Evolutionary conservation across 2,888 invertebrate species (phyloP), one percentile per base, ranked within the genome.

Genomic region (Drosophila kambysellisi): DNA sequence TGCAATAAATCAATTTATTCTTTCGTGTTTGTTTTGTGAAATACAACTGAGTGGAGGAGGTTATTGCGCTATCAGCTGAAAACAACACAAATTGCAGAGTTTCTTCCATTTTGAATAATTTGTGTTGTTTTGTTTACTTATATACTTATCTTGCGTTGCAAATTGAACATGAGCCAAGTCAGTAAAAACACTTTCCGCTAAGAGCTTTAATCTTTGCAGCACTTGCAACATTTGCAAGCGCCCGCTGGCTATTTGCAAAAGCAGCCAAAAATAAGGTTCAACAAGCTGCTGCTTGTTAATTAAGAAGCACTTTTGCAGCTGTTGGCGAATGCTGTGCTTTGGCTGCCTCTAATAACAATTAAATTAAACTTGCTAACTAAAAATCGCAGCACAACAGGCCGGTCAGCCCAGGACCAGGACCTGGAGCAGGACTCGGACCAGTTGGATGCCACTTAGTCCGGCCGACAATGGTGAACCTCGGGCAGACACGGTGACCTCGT

Each of bases 271-370:
- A 61, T 37, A 35, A 59, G 43, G 58, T 61, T 46, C 73, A 66
- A 75, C 76, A 81, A 76, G 81, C 74, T 85, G 74, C 60, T 71
- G 71, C 66, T 66, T 25, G 20, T 25, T 52, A 88, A 88, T 90
- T 87, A 88, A 85, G 73, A 86, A 77, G 65, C 79, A 76, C 74
- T 88, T 74, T 69, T 48, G 59, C 54, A 62, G 59, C 69, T 74
- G 68, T 63, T 52, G 62, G 67, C 69, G 70, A 73, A 33, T 65
- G 39, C 48, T 59, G 41, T 66, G 72, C 68, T 60, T 76, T 65
- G 79, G 70, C 68, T 76, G 74, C 74, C 83, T 57, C 70, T 81
- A 85, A 89, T 79, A 90, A 81, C 80, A 87, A 90, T 83, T 86
- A 80, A 90, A 90, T 88, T 78, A 74, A 79, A 75, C 79, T 83